Base-by-base conservation (phyloP, 2,888 invertebrate genomes). In the Pterostichus madidus region DNA sequence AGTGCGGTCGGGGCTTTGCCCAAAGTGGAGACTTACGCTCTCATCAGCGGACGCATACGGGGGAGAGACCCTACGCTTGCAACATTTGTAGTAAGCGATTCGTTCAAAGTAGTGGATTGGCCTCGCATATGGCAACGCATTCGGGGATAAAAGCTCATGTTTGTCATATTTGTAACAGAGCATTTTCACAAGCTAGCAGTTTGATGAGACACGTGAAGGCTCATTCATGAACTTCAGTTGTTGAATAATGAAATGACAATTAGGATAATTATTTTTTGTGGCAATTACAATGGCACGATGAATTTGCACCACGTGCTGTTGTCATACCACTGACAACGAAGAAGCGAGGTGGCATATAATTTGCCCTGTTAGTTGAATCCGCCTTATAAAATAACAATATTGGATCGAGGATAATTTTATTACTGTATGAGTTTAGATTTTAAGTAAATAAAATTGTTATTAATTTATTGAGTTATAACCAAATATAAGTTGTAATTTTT, bases 121-220 rank as follows among this genome's bases (percentile, higher is more conserved):
- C 85, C 8, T 85, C 85, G 6, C 87, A 87, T 61, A 86, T 86
- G 86, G 84, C 84, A 35, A 86, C 85, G 4, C 87, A 87, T 84
- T 84, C 84, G 8, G 85, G 83, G 5, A 80, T 80, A 35, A 85
- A 85, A 49, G 59, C 83, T 0, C 84, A 84, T 44, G 73, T 71
- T 7, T 85, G 85, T 56, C 31, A 61, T 7, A 44, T 85, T 24
- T 85, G 85, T 64, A 71, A 77, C 46, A 83, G 84, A 77, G 83
- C 84, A 8, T 85, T 85, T 61, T 77, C 83, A 6, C 84, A 85
- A 49, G 17, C 81, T 0, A 85, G 84, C 13, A 85, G 84, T 78
- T 76, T 85, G 56, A 39, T 68, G 6, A 61, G 85, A 49, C 84
- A 84, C 73, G 46, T 79, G n/a, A 84, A 84, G 46, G 52, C 84